Percentiles rank a stretch among this genome's conserved stretches.
These are phyloP conservation scores for Campylomormyrus numenius DNA, from an alignment of 2,113 vertebrate species.

Conservation along the genomic window DNA sequence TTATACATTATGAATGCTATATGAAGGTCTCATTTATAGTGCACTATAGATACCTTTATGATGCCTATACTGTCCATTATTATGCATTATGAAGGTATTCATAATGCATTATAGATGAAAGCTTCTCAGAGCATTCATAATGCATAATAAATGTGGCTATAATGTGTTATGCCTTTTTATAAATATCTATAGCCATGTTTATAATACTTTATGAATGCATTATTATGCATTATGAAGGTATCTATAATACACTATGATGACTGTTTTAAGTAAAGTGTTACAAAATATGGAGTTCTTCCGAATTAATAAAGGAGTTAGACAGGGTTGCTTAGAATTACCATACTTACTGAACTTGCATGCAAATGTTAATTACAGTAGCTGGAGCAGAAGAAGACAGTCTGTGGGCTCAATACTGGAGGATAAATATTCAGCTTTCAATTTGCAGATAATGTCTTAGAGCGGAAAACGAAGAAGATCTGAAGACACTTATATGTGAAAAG, in stretches of 20 bases:
- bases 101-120: background rate
- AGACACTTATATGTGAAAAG: background rate
- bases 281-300: background rate
- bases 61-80: background rate
- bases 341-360: background rate
- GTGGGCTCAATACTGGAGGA: background rate
- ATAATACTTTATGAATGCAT: background rate
- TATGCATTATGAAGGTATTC: background rate
- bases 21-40: too few relatives aligned
- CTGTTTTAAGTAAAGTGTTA: background rate
- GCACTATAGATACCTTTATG: too few relatives aligned
- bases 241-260: background rate
- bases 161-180: background rate
- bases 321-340: background rate
- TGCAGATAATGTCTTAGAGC: background rate
- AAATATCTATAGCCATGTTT: background rate
- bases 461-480: background rate
- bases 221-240: background rate
- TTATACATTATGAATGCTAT: too few relatives aligned
- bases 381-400: background rate
- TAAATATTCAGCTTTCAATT: background rate
- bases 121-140: background rate
- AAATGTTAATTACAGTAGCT: background rate
- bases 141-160: background rate
- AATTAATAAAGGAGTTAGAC: background rate